phyloP scores from a whole-genome alignment of 2,113 vertebrate species.

The Crotophaga sulcirostris region DNA sequence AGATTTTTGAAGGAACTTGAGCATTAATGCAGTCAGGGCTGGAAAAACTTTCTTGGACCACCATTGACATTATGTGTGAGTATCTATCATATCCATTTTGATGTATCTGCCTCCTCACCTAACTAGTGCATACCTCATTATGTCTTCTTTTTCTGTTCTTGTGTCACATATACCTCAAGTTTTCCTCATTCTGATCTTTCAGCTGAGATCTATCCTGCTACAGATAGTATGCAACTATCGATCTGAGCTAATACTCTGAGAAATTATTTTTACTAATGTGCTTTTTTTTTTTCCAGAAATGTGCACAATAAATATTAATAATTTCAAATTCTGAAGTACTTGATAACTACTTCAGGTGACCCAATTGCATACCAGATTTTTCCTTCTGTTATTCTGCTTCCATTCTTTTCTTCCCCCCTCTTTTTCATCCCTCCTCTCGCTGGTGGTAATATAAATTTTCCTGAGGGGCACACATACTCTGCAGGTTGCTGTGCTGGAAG shows the following conservation, averaged over 20 bases:
- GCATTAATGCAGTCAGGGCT: fast-evolving
- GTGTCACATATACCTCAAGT: background rate
- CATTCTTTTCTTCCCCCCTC: background rate
- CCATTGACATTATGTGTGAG: background rate
- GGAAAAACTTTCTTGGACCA: background rate
- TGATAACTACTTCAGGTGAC: background rate
- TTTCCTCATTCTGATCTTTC: background rate
- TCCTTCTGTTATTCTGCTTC: background rate
- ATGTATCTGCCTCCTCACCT: background rate
- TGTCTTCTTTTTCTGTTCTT: background rate
- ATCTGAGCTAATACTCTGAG: background rate
- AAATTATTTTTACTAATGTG: background rate
- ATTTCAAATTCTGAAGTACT: background rate
- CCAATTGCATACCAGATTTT: background rate
- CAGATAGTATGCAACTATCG: background rate
- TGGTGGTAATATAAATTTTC: background rate
- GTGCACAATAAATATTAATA: background rate
- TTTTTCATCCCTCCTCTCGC: background rate
- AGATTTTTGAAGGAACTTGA: background rate
- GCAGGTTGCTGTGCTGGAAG: background rate
- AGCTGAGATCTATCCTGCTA: background rate
- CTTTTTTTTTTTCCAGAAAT: background rate
- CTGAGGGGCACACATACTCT: background rate
- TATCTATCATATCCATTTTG: background rate
- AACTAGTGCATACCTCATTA: background rate